Base-by-base conservation (phyloP, 2,797 vertebrate species). In the Sebastiscus albofasciatus region DNA sequence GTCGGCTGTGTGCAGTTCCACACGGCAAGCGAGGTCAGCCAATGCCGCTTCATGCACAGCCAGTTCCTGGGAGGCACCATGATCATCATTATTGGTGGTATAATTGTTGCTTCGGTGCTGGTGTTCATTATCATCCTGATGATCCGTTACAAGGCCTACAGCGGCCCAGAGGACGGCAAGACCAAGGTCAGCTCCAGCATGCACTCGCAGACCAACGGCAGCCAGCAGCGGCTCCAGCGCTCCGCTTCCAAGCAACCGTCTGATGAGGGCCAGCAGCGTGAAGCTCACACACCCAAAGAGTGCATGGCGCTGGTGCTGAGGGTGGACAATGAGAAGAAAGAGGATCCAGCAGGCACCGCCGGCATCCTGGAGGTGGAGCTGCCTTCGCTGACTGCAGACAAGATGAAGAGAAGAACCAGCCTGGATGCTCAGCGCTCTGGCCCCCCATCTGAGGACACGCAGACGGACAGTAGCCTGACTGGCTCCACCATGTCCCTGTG, bases 71-170 rank as follows among this genome's bases (percentile, higher is more conserved):
- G 96, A 16, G 96, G 96, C 82, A 97, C 96, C 67, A 97, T 97
- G 96, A 97, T 97, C 88, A 97, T 97, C 86, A 97, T 97, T 85
- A 96, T 97, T 16, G 96, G 96, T 1, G 96, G 96, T 20, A 96
- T 97, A 87, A 97, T 97, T 33, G 96, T 97, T 60, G 96, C 96
- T 2, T 97, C 96, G 0, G 96, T 97, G 84, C 95, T 99, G 24
- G 97, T 99, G 81, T 98, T 99, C 94, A 99, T 99, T 89, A 96
- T 99, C 90, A 97, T 99, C 93, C 96, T 99, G 82, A 98, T 98
- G 96, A 98, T 98, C 81, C 97, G 98, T 42, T 99, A 98, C 95
- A 99, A 98, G 85, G 96, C 97, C 67, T 97, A 98, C 56, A 94
- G 96, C 29, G 93, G 95, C 33, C 94, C 95, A 0, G 96, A 97